phyloP scores from a whole-genome alignment of 2,797 vertebrate species.

The Tenualosa ilisha region DNA sequence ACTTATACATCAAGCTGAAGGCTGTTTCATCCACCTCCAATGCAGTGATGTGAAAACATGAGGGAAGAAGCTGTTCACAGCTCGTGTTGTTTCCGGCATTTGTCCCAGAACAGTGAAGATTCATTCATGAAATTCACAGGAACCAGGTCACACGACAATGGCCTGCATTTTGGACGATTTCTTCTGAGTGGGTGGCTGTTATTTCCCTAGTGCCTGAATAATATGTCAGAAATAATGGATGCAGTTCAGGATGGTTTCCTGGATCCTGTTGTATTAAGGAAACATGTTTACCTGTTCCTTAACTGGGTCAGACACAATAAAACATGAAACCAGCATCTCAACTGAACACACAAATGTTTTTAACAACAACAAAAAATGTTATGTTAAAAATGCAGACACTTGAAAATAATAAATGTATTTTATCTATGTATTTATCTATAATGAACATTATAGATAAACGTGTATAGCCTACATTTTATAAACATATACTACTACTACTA shows the following conservation, averaged over 20 bases:
- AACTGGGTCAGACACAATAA: not conserved
- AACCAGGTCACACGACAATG: not conserved
- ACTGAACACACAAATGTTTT: not conserved
- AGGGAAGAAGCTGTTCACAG: not conserved
- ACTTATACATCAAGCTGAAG: not conserved
- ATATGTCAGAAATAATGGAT: constrained; percentile 5
- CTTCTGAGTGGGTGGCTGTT: not conserved
- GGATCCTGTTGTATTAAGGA: not conserved
- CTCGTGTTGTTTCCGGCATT: not conserved
- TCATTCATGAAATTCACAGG: constrained; percentile 25
- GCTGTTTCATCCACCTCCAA: not conserved
- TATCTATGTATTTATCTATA: no score
- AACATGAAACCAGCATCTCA: not conserved
- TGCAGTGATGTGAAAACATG: not conserved
- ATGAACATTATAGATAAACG: not conserved
- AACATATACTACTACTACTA: no score
- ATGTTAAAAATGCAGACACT: no score
- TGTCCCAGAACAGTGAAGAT: not conserved
- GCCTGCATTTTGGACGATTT: not conserved
- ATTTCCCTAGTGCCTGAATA: constrained; percentile 9
- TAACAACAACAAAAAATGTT: no score
- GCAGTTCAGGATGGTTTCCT: not conserved
- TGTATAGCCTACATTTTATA: not conserved
- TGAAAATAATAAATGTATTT: no score
- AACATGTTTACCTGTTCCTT: not conserved